Evolutionary conservation across 2,113 vertebrate species (phyloP), one percentile per base, ranked within the genome.

Genomic region (Spea bombifrons): DNA sequence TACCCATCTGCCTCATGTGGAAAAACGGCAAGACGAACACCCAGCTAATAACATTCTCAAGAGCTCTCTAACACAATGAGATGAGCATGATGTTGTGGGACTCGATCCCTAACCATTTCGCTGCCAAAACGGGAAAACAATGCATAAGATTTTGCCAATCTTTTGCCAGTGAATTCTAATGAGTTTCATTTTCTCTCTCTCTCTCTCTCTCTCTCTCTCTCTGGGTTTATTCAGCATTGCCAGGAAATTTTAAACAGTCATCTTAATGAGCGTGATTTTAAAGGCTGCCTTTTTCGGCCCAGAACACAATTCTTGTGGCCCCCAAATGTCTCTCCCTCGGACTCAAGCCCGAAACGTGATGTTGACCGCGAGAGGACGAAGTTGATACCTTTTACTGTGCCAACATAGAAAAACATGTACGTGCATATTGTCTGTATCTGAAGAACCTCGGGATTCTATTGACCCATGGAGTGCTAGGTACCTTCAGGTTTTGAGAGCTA

Each of bases 31-130:
- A 94, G 93, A 92, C 93, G 90, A 94, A 94, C 94, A 95, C 95
- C 95, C 96, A 98, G 96, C 96, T 98, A 98, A 98, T 99, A 96
- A 97, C 95, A 92, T 95, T 95, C 97, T 99, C 97, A 97, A 99
- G 97, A 95, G 97, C 97, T 95, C 97, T 98, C 95, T 93, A 98
- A 94, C 93, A 92, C 93, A 91, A 94, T 94, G 96, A 96, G 95
- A 96, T 94, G 94, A 94, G 95, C 92, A 93, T 92, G 90, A 92
- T 91, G 93, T 92, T 95, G 94, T 93, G 94, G 94, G 92, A 93
- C 88, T 88, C 84, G 90, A 91, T 93, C 90, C 91, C 92, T 91
- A 94, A 95, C 93, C 93, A 91, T 93, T 94, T 93, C 92, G 80
- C 89, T 93, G 91, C 92, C 91, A 92, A 91, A 91, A 90, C 90